Conservation (phyloP, 2,113 vertebrate species). For the Onychorhynchus coronatus region DNA sequence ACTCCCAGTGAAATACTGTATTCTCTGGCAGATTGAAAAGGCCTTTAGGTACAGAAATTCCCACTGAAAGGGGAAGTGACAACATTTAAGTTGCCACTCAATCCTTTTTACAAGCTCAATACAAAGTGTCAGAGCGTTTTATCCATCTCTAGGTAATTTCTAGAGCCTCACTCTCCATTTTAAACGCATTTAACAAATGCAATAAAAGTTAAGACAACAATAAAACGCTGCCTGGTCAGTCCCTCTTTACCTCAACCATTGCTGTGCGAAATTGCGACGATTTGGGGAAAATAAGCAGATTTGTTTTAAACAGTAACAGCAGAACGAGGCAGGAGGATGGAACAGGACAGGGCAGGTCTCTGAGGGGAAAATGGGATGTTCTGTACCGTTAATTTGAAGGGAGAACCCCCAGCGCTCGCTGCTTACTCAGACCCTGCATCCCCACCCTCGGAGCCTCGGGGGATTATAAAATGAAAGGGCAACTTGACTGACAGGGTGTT, state of each 20-base stretch:
- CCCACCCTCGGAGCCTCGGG: background rate
- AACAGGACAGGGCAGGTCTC: fast-evolving
- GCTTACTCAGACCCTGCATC: background rate
- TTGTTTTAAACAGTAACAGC: fast-evolving
- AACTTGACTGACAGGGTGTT: background rate
- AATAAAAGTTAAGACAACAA: background rate
- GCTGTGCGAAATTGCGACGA: background rate
- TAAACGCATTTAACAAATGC: background rate
- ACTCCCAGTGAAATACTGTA: background rate
- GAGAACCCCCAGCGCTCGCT: background rate
- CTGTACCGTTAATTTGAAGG: background rate
- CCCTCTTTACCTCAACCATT: fast-evolving
- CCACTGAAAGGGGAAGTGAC: background rate
- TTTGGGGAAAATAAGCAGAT: background rate
- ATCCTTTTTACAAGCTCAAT: background rate
- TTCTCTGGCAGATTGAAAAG: background rate
- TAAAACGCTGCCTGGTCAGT: background rate
- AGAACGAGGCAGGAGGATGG: background rate
- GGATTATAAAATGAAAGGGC: constrained; percentile 11
- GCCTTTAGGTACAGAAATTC: background rate
- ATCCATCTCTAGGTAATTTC: background rate
- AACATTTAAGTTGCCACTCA: background rate
- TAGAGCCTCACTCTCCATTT: background rate
- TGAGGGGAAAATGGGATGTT: background rate
- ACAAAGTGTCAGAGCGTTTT: background rate